Percentiles rank a stretch among this genome's conserved stretches.
Evolutionary conservation across 2,113 vertebrate species (phyloP).

Genomic region (Chlorocebus sabaeus): DNA sequence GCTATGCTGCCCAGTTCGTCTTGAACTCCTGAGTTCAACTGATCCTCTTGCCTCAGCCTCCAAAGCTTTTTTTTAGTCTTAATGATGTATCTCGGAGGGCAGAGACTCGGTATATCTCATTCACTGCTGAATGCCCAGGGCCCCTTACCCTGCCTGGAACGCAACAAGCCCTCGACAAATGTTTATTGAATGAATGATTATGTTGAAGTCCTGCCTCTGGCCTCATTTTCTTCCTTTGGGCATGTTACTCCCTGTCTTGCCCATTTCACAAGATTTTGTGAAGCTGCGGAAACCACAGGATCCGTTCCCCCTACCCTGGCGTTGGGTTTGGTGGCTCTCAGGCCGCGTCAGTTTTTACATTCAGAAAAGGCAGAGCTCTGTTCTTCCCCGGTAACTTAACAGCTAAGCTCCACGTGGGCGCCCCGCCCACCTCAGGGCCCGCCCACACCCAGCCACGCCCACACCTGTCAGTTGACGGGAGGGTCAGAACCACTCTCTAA

Average conservation of each 20-base stretch:
- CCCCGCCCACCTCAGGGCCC: background rate
- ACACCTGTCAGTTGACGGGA: background rate
- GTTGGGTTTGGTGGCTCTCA: background rate
- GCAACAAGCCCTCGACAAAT: background rate
- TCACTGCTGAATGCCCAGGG: background rate
- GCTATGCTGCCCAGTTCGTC: too few relatives aligned
- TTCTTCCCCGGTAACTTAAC: background rate
- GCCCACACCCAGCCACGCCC: background rate
- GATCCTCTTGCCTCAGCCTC: too few relatives aligned
- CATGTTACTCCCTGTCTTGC: background rate
- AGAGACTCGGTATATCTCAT: background rate
- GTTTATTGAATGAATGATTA: background rate
- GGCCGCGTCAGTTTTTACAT: background rate
- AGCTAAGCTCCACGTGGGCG: slow-evolving; percentile 35
- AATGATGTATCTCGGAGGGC: background rate
- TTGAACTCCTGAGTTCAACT: too few relatives aligned
- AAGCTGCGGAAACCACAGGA: too few relatives aligned
- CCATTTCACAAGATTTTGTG: background rate
- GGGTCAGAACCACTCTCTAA: rapidly evolving
- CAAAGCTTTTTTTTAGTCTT: background rate
- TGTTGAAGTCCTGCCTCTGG: background rate
- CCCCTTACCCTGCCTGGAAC: background rate
- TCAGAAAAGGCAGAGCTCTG: background rate
- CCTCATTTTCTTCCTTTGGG: background rate
- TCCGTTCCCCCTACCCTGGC: rapidly evolving